Conservation (phyloP, 2,888 invertebrate genomes). For the Apeira syringaria region DNA sequence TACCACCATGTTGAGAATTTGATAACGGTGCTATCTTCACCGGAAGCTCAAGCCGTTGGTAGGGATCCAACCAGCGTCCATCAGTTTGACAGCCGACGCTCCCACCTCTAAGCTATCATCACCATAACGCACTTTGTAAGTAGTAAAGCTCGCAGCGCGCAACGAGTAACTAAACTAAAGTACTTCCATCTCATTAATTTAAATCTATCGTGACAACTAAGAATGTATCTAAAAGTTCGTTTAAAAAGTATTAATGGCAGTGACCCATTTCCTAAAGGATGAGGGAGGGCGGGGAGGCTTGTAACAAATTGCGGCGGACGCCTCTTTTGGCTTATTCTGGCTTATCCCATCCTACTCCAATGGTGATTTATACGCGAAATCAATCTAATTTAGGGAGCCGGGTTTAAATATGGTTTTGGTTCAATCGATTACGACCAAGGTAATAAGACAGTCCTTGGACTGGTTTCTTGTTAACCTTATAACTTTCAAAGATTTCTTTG, state of each 20-base stretch:
- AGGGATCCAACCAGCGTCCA: no score
- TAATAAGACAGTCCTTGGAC: neutral
- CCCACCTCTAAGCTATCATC: no score
- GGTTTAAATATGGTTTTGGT: constrained; percentile 5
- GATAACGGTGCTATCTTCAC: no score
- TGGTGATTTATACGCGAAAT: constrained; percentile 9
- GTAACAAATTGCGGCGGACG: constrained; percentile 6
- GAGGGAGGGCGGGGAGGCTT: neutral
- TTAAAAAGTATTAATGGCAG: constrained; percentile 1
- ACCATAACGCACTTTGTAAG: no score
- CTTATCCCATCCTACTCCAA: constrained; percentile 5
- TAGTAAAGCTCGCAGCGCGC: no score
- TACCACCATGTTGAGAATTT: no score
- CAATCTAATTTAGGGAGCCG: constrained; percentile 9
- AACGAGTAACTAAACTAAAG: no score
- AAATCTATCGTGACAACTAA: neutral
- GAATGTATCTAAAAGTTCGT: neutral
- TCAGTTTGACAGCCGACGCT: no score
- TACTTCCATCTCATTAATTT: neutral
- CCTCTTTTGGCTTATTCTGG: constrained; percentile 5
- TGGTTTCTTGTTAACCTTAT: no score
- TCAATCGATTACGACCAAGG: neutral
- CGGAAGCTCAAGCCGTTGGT: no score
- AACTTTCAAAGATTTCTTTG: no score
- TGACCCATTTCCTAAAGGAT: constrained; percentile 1